These are phyloP conservation scores for Wasmannia auropunctata DNA, from an alignment of 1,140 invertebrate genomes.

Conservation along the genomic window DNA sequence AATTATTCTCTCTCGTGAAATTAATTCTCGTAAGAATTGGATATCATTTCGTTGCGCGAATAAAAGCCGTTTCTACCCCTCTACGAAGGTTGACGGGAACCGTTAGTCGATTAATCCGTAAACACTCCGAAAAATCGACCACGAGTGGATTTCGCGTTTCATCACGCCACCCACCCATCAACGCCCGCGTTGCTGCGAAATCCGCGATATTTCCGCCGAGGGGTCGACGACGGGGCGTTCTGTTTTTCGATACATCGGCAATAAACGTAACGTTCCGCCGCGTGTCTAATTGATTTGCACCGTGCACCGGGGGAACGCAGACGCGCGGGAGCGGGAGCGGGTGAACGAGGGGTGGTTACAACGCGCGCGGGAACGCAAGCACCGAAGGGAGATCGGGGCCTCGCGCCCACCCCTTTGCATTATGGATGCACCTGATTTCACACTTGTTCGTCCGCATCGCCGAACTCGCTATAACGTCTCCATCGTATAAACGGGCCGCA, in stretches of 20 bases:
- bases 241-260: slow-evolving; percentile 63
- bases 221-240: slow-evolving; percentile 47
- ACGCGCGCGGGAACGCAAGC: slow-evolving; percentile 23
- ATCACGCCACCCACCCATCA: slow-evolving; percentile 7
- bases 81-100: background rate
- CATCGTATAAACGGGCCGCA: slow-evolving; percentile 78
- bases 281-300: slow-evolving; percentile 82
- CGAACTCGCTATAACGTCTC: slow-evolving; percentile 76
- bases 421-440: slow-evolving; percentile 84
- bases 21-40: slow-evolving; percentile 33
- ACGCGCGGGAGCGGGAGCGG: slow-evolving; percentile 17
- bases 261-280: slow-evolving; percentile 71
- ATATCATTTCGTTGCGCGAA: slow-evolving; percentile 1
- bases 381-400: slow-evolving; percentile 20
- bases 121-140: slow-evolving; percentile 28
- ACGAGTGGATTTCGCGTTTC: slow-evolving; percentile 53
- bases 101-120: slow-evolving; percentile 49
- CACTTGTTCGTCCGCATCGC: slow-evolving; percentile 82
- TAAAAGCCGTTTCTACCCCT: background rate
- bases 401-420: slow-evolving; percentile 74
- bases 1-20: background rate
- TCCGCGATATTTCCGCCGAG: slow-evolving; percentile 43
- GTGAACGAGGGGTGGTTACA: slow-evolving; percentile 13
- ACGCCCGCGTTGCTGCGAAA: slow-evolving; percentile 32
- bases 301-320: slow-evolving; percentile 55